Evolutionary conservation across 2,888 invertebrate species (phyloP), one percentile per base, ranked within the genome.

Genomic region (Caenorhabditis becei): DNA sequence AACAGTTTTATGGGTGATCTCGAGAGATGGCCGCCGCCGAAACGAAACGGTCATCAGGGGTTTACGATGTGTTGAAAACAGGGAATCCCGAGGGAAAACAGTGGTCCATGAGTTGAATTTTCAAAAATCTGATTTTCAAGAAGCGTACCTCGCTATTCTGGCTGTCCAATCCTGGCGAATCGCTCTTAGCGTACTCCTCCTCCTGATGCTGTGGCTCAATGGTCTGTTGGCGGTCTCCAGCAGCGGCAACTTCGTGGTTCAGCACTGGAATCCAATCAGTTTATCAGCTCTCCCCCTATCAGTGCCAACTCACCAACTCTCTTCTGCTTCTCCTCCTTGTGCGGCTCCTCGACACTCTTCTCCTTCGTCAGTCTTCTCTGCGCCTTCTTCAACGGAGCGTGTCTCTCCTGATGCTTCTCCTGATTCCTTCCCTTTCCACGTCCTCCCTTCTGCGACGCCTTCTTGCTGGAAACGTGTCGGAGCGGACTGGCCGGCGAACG

Each of bases 101-200:
- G 51, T 66, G 74, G 66, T 74, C 63, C 59, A 28, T 37, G 56
- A 58, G 63, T 54, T 41, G 56, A 18, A 58, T 32, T 10, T 32
- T 32, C 32, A 37, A 35, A 20, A 49, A 32, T 10, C n/a, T n/a
- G n/a, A n/a, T 16, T n/a, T 11, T 18, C 1, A 16, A 49, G 49
- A 69, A 53, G 61, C 79, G 32, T 59, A 85, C 86, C 80, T 86
- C 86, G 23, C 85, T 85, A 65, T 85, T 82, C 70, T 85, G 85
- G 28, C 83, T 83, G 59, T 58, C 83, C 62, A 81, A 54, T 62
- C 86, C 85, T 20, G 86, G 86, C 20, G 86, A 86, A 35, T 82
- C 82, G 54, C 80, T 82, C 62, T 85, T 75, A 20, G 69, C 80
- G 49, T 82, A 80, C 1, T 51, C 77, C 5, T 66, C 71, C 32